These are phyloP conservation scores for Chamaea fasciata DNA, from an alignment of 2,113 vertebrate species.

Conservation along the genomic window DNA sequence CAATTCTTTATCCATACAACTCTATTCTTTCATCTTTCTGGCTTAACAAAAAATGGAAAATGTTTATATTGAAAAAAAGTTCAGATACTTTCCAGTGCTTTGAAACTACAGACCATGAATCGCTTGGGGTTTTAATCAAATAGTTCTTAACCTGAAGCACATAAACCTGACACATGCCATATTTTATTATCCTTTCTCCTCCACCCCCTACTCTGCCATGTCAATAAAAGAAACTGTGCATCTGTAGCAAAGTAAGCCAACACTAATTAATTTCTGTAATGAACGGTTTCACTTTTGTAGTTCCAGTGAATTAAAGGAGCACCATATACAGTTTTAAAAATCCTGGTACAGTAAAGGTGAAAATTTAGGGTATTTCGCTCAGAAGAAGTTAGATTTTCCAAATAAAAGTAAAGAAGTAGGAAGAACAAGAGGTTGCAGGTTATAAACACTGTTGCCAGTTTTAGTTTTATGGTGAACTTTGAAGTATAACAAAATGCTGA, in stretches of 20 bases:
- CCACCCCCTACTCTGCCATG: not conserved
- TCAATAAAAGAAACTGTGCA: conserved; percentile 24
- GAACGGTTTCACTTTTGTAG: conserved; percentile 31
- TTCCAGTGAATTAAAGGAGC: not conserved
- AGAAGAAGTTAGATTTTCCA: conserved; percentile 35
- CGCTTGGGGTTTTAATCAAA: conserved; percentile 34
- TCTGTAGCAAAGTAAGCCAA: not conserved
- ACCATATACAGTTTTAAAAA: not conserved
- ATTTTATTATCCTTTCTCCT: conserved; percentile 53
- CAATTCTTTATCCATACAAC: not conserved
- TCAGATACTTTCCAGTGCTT: not conserved
- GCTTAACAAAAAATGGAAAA: conserved; percentile 1
- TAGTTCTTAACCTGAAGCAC: conserved; percentile 30
- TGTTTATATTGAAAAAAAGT: not conserved
- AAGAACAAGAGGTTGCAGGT: conserved; percentile 28
- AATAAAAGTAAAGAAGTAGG: conserved; percentile 38
- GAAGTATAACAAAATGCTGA: conserved; percentile 40
- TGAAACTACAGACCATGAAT: not conserved
- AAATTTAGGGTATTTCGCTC: not conserved
- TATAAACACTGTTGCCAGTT: conserved; percentile 46
- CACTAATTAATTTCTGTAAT: conserved; percentile 52
- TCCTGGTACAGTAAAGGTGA: not conserved
- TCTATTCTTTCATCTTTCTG: conserved; percentile 11
- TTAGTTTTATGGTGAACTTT: conserved; percentile 49
- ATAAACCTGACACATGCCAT: conserved; percentile 36